Evolutionary conservation across 2,888 invertebrate genomes (phyloP).

Genomic region (Ichneumoninae sp.): DNA sequence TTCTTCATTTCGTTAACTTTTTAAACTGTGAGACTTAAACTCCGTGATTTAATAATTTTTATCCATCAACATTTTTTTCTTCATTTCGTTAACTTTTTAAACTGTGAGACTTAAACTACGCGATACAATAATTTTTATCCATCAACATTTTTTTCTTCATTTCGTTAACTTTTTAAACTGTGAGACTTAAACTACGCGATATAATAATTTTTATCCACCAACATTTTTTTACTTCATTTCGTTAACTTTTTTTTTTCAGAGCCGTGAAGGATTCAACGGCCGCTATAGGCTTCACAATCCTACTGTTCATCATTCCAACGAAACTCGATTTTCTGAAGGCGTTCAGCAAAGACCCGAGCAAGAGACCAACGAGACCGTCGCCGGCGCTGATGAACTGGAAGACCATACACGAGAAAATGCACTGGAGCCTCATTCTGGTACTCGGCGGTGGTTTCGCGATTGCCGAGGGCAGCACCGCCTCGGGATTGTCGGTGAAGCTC

Average conservation of each 20-base stretch:
- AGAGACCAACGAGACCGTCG: constrained; percentile 88
- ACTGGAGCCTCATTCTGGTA: constrained; percentile 95
- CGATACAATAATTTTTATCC: background rate
- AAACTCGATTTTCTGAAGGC: constrained; percentile 91
- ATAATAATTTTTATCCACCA: background rate
- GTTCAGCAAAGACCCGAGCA: constrained; percentile 85
- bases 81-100: constrained; percentile 64
- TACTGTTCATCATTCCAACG: constrained; percentile 94
- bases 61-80: background rate
- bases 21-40: constrained; percentile 84
- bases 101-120: constrained; percentile 84
- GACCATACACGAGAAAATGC: constrained; percentile 92
- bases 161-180: constrained; percentile 81
- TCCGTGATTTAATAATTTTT: background rate
- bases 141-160: background rate
- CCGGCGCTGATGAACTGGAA: constrained; percentile 93
- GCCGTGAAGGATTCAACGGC: constrained; percentile 92
- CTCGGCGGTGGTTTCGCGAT: constrained; percentile 96
- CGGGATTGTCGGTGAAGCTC: constrained; percentile 91
- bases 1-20: background rate
- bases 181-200: constrained; percentile 78
- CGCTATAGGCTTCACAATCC: constrained; percentile 92
- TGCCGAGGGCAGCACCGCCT: constrained; percentile 93
- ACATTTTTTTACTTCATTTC: background rate
- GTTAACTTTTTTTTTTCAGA: constrained; percentile 82